A percentile compares a stretch with the other conserved stretches of the same genome.
phyloP scores from a whole-genome alignment of 2,797 vertebrate species.

The Sebastes hubbsi region DNA sequence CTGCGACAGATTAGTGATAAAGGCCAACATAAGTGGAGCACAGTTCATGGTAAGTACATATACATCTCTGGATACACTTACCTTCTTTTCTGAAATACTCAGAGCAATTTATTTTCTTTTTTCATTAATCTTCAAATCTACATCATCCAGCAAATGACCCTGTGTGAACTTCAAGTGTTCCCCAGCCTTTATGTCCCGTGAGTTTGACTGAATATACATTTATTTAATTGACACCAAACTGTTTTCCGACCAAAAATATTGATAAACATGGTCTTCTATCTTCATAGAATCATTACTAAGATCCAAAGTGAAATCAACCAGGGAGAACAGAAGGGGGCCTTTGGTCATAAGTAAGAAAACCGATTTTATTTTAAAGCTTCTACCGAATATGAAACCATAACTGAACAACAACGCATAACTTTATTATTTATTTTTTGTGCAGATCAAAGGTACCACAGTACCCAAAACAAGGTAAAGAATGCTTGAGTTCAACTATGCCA shows the following conservation, averaged over 20 bases:
- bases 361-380: neutral
- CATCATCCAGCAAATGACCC: constrained; percentile 52
- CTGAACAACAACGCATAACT: neutral
- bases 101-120: neutral
- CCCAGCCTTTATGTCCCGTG: constrained; percentile 51
- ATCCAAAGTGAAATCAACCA: constrained; percentile 63
- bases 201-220: constrained; percentile 31
- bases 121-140: neutral
- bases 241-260: neutral
- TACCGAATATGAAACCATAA: neutral
- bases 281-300: constrained; percentile 43
- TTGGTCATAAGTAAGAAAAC: constrained; percentile 21
- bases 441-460: constrained; percentile 6
- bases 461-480: constrained; percentile 32
- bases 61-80: neutral
- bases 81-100: neutral
- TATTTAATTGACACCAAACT: neutral
- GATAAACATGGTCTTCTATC: neutral
- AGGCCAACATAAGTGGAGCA: constrained; percentile 41
- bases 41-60: constrained; percentile 56
- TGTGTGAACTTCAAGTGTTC: constrained; percentile 55
- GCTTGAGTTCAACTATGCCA: neutral
- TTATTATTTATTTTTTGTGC: neutral
- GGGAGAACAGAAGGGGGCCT: constrained; percentile 12
- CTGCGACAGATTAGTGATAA: constrained; percentile 61